Percentiles rank a stretch among this genome's conserved stretches.
Conservation (phyloP, 2,113 vertebrate genomes). For the Scophthalmus maximus region DNA sequence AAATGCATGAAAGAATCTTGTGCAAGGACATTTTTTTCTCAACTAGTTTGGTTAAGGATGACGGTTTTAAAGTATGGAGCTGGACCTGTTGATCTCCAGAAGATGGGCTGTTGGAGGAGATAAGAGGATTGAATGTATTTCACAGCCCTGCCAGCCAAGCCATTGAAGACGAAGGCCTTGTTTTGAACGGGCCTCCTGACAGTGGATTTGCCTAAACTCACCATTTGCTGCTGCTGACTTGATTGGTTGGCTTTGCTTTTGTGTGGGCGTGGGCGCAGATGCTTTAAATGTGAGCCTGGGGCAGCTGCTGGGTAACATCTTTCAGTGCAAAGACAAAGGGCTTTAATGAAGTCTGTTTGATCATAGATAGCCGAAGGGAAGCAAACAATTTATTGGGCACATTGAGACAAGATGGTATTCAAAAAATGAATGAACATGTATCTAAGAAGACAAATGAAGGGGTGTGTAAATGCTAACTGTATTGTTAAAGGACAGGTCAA, state of each 20-base stretch:
- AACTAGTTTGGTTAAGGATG: too few relatives aligned
- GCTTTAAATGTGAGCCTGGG: neutral
- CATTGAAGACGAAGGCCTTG: neutral
- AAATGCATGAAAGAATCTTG: too few relatives aligned
- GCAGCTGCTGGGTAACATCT: conserved; percentile 20
- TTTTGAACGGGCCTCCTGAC: neutral
- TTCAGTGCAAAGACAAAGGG: conserved; percentile 18
- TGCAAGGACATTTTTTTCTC: too few relatives aligned
- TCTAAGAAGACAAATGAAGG: neutral
- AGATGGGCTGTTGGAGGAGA: neutral
- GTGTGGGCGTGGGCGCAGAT: too few relatives aligned
- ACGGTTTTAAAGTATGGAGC: too few relatives aligned
- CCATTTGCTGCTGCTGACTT: conserved; percentile 14
- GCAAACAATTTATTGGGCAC: neutral
- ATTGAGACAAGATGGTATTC: neutral
- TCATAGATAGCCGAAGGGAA: neutral
- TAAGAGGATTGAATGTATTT: neutral
- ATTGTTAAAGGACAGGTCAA: too few relatives aligned
- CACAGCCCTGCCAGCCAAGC: neutral
- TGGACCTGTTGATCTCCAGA: too few relatives aligned
- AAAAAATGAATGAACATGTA: too few relatives aligned
- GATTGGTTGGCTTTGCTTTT: conserved; percentile 6
- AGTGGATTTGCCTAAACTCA: conserved; percentile 22
- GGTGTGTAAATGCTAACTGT: too few relatives aligned
- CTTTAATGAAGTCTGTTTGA: neutral